These are phyloP conservation scores for Actinia equina DNA, from an alignment of 64 coral and sea anemone species.

Conservation along the genomic window DNA sequence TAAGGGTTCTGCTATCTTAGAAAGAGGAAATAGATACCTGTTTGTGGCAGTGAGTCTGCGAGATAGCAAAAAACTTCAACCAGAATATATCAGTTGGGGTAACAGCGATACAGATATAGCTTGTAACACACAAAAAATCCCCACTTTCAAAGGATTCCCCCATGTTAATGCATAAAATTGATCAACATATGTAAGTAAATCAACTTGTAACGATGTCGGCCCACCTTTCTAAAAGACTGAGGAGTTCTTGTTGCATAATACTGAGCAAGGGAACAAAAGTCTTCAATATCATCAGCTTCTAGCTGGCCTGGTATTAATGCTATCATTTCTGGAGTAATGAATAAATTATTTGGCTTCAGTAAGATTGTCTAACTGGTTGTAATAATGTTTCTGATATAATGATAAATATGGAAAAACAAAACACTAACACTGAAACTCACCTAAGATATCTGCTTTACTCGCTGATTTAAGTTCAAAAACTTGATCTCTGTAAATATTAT, in stretches of 20 bases:
- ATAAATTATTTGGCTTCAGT: not conserved
- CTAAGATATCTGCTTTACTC: constrained; percentile 84
- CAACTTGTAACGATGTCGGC: too few species aligned
- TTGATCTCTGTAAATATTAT: constrained; percentile 58
- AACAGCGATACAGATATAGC: too few species aligned
- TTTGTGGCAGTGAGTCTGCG: too few species aligned
- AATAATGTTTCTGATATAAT: not conserved
- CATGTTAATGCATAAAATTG: too few species aligned
- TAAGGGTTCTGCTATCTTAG: too few species aligned
- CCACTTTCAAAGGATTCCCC: too few species aligned
- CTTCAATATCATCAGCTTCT: constrained; percentile 95
- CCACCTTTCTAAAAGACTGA: constrained; percentile 97
- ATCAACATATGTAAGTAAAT: too few species aligned
- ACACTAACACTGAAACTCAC: constrained; percentile 23
- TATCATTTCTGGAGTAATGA: constrained; percentile 62
- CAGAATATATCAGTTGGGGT: too few species aligned
- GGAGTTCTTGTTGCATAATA: constrained; percentile 98
- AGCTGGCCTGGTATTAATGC: constrained; percentile 86
- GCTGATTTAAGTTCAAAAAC: constrained; percentile 78
- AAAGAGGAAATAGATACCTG: too few species aligned
- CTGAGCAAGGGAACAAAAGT: constrained; percentile 96
- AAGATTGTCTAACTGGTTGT: too few species aligned
- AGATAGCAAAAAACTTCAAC: too few species aligned
- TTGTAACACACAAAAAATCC: too few species aligned
- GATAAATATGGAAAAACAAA: not conserved